Evolutionary conservation across 2,797 vertebrate genomes (phyloP), one percentile per base, ranked within the genome.

Genomic region (Chelon auratus): DNA sequence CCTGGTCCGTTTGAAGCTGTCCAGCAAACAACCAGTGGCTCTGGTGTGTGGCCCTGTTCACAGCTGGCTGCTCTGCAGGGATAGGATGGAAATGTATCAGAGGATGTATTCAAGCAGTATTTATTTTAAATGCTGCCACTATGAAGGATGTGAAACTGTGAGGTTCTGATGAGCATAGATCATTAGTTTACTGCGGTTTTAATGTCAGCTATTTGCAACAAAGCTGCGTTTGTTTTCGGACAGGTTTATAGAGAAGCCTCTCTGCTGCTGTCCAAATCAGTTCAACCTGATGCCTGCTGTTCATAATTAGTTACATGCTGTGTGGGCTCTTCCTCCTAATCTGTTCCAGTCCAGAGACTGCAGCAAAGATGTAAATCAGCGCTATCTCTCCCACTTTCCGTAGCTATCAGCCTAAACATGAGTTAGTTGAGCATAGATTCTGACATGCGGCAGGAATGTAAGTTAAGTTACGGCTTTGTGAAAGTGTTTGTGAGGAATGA

Each of bases 401-500:
- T 15, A 26, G 62, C 2, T 33, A 0, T 11, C 11, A 0, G 53
- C 47, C 7, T 20, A 17, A 61, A 57, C 1, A 26, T 5, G 1
- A 65, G 18, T 64, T 15, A 50, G 42, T 18, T 68, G 30, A 68
- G 26, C 45, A 42, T 60, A 7, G 51, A 70, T n/a, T 10, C 53
- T 45, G 57, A 30, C 52, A 18, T 30, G 56, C 22, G 26, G 48
- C 47, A 42, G 14, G 62, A 60, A 11, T 39, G 55, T n/a, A 33
- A 48, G 54, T 40, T 47, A 42, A 54, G 62, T 26, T 55, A 12
- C 26, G 47, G 13, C 15, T 51, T 64, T 50, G 57, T 60, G 36
- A 50, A 33, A 53, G 42, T 58, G 2, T 26, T 62, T 11, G 20
- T 63, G 37, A 70, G 55, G 68, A 77, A 84, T 74, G 66, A 36